Evolutionary conservation across 1,140 invertebrate genomes (phyloP), one percentile per base, ranked within the genome.

Genomic region (Drosophila busckii): DNA sequence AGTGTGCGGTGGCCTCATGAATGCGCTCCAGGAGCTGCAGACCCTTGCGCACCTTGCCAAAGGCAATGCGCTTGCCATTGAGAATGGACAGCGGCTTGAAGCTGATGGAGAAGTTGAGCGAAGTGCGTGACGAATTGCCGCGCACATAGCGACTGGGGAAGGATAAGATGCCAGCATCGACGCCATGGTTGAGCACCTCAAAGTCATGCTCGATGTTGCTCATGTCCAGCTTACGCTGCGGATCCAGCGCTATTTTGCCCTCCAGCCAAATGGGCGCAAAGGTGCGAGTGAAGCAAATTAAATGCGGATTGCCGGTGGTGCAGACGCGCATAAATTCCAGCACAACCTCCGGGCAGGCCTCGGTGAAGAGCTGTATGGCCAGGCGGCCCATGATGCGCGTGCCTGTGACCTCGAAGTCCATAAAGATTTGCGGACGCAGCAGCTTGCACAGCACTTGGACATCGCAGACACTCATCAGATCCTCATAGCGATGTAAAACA

Each of bases 151-250:
- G 75, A 8, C 70, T 61, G 20, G 82, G 68, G 6, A 84, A 82
- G 8, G 82, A 83, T 3, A 84, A 60, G 8, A 85, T 85, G 2
- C 82, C 82, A 0, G 82, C 66, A 10, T 70, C 75, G 13, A 84
- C 78, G 9, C 75, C 82, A 28, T 84, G 82, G 31, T 84, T 82
- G 3, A 84, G 41, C 9, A 82, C 78, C 15, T 82, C 75, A 10
- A 82, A 83, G 48, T 82, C 75, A 22, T 82, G 75, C 52, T 82
- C 75, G n/a, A 82, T 82, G 13, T 66, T 65, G 28, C 32, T 34
- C 29, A 63, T 40, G 1, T 65, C 61, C 2, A 41, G 9, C 13
- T 12, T 15, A 3, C 49, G 32, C 3, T 56, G 32, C 6, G 54
- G 45, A 23, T 45, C 19, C 8, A 80, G 48, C 0, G 40, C 28